A percentile compares a stretch with the other conserved stretches of the same genome.
Conservation (phyloP, 2,113 vertebrate species). For the Melospiza melodia region DNA sequence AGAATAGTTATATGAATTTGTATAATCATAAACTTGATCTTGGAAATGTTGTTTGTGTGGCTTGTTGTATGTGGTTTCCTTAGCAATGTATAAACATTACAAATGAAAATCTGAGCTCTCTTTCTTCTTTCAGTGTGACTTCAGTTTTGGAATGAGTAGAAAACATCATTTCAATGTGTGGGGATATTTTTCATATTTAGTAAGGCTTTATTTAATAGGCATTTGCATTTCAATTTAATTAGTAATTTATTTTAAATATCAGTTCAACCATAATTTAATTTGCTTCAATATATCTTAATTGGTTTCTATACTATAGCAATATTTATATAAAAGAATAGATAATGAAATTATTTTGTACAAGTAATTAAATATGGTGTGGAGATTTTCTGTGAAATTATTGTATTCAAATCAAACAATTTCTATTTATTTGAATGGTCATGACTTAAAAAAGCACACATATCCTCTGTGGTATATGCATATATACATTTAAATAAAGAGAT, state of each 20-base stretch:
- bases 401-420: background rate
- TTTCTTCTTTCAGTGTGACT: background rate
- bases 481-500: background rate
- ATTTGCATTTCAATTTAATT: background rate
- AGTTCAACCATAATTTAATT: background rate
- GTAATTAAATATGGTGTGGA: background rate
- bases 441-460: background rate
- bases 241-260: background rate
- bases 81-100: slow-evolving; percentile 24
- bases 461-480: background rate
- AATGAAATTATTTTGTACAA: background rate
- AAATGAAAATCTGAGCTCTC: background rate
- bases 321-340: background rate
- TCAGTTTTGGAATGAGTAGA: background rate
- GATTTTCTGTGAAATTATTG: background rate
- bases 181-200: background rate
- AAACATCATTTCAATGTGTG: background rate
- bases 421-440: background rate
- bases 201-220: background rate
- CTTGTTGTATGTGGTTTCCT: slow-evolving; percentile 16
- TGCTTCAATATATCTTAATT: background rate
- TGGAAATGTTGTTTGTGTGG: background rate
- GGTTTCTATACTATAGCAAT: background rate
- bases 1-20: background rate
- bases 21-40: background rate